A percentile compares a stretch with the other conserved stretches of the same genome.
Evolutionary conservation across 2,888 invertebrate genomes (phyloP).

Genomic region (Ganaspis brasiliensis): DNA sequence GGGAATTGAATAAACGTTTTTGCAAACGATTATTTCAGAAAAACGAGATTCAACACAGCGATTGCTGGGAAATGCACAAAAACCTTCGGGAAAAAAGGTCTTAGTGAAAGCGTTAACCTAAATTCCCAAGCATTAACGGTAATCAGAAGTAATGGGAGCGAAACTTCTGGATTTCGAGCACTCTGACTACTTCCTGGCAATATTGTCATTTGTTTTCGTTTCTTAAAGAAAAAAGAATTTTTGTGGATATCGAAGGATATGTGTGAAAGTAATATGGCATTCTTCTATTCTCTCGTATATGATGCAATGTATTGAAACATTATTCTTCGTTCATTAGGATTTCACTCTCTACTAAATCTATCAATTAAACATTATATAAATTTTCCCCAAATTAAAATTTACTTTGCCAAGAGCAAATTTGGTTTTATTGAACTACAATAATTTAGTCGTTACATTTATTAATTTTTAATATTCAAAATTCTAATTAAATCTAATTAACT

Average conservation of each 20-base stretch:
- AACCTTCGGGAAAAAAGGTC: neutral
- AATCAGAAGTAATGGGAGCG: constrained; percentile 30
- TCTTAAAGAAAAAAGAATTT: constrained; percentile 2
- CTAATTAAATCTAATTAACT: no score
- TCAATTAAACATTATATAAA: no score
- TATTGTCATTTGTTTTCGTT: constrained; percentile 36
- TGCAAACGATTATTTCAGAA: neutral
- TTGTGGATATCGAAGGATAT: neutral
- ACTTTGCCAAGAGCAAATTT: no score
- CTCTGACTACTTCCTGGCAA: neutral
- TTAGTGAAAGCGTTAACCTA: neutral
- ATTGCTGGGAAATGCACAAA: neutral
- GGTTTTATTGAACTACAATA: no score
- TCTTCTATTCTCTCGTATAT: neutral
- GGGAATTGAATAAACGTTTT: neutral
- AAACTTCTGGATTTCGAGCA: neutral
- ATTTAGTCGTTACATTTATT: no score
- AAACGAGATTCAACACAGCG: neutral
- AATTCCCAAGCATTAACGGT: constrained; percentile 25
- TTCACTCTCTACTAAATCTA: neutral
- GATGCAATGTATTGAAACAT: constrained; percentile 25
- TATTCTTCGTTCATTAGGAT: constrained; percentile 9
- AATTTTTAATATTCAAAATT: no score
- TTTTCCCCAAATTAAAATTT: no score
- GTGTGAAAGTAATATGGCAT: constrained; percentile 27